phyloP scores from a whole-genome alignment of 1,140 invertebrate genomes.

The Choristoneura fumiferana region DNA sequence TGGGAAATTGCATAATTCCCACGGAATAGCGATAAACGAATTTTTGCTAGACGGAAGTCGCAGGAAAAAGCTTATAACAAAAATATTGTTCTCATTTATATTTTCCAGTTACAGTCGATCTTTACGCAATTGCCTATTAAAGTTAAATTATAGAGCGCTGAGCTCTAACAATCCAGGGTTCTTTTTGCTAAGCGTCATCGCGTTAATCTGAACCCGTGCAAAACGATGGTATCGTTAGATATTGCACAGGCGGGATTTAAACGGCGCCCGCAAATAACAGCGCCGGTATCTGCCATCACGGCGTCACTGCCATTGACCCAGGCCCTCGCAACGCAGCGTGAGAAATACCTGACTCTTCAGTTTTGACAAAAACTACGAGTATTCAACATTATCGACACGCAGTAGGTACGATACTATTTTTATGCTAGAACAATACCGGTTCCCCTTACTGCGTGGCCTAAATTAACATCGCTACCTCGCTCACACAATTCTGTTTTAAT shows the following conservation, averaged over 20 bases:
- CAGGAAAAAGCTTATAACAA: too few species aligned
- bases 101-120: too few species aligned
- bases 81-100: too few species aligned
- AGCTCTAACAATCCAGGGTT: too few species aligned
- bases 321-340: not conserved
- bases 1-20: too few species aligned
- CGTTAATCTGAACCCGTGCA: not conserved
- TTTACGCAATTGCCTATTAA: too few species aligned
- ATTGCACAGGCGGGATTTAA: slow-evolving; percentile 3
- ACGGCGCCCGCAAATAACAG: slow-evolving; percentile 1
- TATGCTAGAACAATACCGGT: not conserved
- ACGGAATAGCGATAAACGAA: too few species aligned
- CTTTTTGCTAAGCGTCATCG: not conserved
- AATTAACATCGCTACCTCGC: slow-evolving; percentile 3
- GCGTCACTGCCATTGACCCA: slow-evolving; percentile 10
- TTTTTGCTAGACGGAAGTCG: too few species aligned
- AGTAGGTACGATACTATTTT: too few species aligned
- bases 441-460: slow-evolving; percentile 8
- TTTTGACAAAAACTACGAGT: slow-evolving; percentile 16
- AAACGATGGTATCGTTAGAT: slow-evolving; percentile 1
- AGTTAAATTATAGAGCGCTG: too few species aligned
- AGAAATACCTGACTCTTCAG: slow-evolving; percentile 7
- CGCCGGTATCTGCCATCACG: slow-evolving; percentile 15
- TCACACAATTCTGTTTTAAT: slow-evolving; percentile 31
- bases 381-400: not conserved